Evolutionary conservation across 2,888 invertebrate genomes (phyloP).

Genomic region (Heterodera filipjevi): DNA sequence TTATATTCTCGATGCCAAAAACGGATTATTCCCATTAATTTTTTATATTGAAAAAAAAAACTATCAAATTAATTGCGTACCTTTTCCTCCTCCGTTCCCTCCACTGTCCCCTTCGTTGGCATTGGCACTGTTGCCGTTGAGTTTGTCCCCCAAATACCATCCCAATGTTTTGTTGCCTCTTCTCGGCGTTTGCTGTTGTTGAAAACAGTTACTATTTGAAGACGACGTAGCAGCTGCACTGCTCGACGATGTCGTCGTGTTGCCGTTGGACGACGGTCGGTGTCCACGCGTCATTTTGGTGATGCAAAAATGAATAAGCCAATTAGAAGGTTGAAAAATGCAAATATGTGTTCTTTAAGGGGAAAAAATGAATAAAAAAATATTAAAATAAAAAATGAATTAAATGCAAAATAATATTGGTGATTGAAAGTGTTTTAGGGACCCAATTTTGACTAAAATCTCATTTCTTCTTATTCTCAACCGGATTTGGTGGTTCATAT

Average conservation of each 20-base stretch:
- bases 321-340: background rate
- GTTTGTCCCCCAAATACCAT: conserved; percentile 41
- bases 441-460: no score
- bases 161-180: conserved; percentile 46
- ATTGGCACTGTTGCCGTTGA: background rate
- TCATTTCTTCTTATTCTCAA: background rate
- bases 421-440: no score
- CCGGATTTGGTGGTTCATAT: background rate
- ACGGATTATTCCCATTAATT: background rate
- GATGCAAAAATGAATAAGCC: background rate
- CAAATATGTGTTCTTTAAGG: background rate
- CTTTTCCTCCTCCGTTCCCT: background rate
- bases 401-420: no score
- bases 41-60: background rate
- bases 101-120: background rate
- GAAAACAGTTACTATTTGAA: background rate
- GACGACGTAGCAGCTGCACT: conserved; percentile 22
- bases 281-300: conserved; percentile 24
- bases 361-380: background rate
- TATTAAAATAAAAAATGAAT: background rate
- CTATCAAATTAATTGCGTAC: background rate
- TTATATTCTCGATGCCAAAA: no score
- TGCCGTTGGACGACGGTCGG: background rate
- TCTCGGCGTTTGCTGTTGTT: conserved; percentile 30
- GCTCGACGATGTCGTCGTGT: conserved; percentile 8